phyloP scores from a whole-genome alignment of 2,888 invertebrate genomes.

The Pyrgus malvae region DNA sequence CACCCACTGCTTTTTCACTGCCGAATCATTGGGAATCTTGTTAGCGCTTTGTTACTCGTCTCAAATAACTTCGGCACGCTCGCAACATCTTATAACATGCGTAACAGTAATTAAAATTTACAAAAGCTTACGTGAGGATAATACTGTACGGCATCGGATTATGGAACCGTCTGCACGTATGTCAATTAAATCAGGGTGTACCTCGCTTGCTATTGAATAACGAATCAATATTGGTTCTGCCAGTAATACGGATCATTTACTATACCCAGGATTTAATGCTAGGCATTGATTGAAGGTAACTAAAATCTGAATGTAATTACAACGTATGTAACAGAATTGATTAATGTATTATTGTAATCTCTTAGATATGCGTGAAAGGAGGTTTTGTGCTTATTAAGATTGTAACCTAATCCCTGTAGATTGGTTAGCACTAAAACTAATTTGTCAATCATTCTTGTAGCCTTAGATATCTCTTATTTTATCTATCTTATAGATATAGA shows the following conservation, averaged over 20 bases:
- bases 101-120: conserved; percentile 39
- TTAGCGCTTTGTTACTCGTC: too few relatives aligned
- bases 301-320: background rate
- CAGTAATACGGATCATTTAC: conserved; percentile 36
- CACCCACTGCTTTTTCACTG: too few relatives aligned
- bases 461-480: too few relatives aligned
- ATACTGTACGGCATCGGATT: conserved; percentile 38
- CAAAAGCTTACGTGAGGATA: conserved; percentile 48
- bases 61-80: conserved; percentile 60
- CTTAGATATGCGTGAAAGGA: too few relatives aligned
- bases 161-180: conserved; percentile 34
- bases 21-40: too few relatives aligned
- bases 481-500: too few relatives aligned
- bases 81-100: conserved; percentile 29
- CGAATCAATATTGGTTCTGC: conserved; percentile 32
- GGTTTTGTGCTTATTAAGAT: too few relatives aligned
- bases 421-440: too few relatives aligned
- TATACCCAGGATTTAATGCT: conserved; percentile 35
- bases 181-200: conserved; percentile 33
- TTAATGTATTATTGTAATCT: background rate
- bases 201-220: conserved; percentile 34
- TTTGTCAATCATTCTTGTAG: too few relatives aligned
- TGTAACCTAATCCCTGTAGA: too few relatives aligned
- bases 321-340: background rate
- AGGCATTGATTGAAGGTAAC: conserved; percentile 27